Evolutionary conservation across 2,113 vertebrate genomes (phyloP).

Genomic region (Anoplopoma fimbria): DNA sequence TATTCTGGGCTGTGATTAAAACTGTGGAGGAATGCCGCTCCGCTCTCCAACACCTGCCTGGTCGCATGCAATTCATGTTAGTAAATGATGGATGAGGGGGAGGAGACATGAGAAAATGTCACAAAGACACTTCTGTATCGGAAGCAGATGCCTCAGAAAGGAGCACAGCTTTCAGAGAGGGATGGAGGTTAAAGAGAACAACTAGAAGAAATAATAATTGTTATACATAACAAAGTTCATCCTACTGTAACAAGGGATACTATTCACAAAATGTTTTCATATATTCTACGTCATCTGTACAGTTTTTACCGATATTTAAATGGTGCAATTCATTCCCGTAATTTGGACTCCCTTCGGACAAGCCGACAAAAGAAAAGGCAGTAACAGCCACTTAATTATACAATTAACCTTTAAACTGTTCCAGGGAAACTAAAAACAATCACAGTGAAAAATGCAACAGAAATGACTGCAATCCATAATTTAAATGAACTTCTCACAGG

Average conservation of each 20-base stretch:
- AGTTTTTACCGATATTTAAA: not conserved
- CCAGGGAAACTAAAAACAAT: constrained; percentile 58
- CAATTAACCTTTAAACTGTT: constrained; percentile 73
- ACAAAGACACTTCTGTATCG: constrained; percentile 65
- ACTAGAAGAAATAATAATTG: not conserved
- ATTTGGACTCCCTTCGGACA: constrained; percentile 25
- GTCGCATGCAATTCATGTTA: constrained; percentile 46
- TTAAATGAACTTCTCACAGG: constrained; percentile 59
- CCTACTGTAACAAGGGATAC: not conserved
- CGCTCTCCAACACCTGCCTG: constrained; percentile 75
- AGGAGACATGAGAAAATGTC: constrained; percentile 31
- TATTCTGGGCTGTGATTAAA: constrained; percentile 29
- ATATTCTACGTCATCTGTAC: not conserved
- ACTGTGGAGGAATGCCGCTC: constrained; percentile 53
- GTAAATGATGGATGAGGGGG: constrained; percentile 73
- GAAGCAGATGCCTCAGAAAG: constrained; percentile 49
- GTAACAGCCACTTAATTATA: constrained; percentile 60
- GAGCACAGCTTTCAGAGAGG: constrained; percentile 15
- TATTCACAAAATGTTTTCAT: not conserved
- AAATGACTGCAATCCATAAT: constrained; percentile 64
- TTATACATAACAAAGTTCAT: not conserved
- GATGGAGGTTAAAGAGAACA: not conserved
- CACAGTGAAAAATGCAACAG: constrained; percentile 52
- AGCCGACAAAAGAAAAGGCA: constrained; percentile 41
- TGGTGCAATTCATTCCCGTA: constrained; percentile 17